These are phyloP conservation scores for Urosaurus nigricauda DNA, from an alignment of 2,797 vertebrate species.

Conservation along the genomic window DNA sequence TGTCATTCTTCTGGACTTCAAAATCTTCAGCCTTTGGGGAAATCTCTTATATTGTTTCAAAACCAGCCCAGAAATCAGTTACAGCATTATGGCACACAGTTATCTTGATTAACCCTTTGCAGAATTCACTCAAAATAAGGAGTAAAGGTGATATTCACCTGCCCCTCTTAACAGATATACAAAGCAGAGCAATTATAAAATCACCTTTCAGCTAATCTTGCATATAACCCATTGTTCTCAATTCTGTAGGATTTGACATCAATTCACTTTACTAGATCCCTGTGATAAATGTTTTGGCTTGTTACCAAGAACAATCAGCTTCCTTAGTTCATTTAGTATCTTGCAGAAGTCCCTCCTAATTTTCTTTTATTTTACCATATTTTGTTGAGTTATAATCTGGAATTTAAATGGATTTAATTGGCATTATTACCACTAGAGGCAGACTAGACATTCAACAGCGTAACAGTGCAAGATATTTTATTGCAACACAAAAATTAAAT, in stretches of 20 bases:
- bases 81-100: background rate
- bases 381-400: too few species aligned
- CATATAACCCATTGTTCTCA: background rate
- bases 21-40: conserved; percentile 55
- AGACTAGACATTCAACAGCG: too few species aligned
- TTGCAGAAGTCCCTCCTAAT: too few species aligned
- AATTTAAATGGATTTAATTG: too few species aligned
- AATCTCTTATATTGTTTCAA: conserved; percentile 61
- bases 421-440: too few species aligned
- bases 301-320: background rate
- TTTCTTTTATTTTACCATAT: too few species aligned
- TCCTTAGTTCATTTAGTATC: background rate
- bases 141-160: background rate
- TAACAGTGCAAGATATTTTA: too few species aligned
- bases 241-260: background rate
- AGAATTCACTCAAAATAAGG: conserved; percentile 19
- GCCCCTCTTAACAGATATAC: background rate
- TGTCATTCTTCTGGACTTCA: conserved; percentile 46
- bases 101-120: conserved; percentile 38
- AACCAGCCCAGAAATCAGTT: conserved; percentile 54
- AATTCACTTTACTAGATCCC: background rate
- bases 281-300: background rate
- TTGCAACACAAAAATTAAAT: too few species aligned
- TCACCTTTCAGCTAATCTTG: background rate
- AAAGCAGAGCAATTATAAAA: conserved; percentile 3